Conservation (phyloP, 2,888 invertebrate species). For the Leptopilina myrica region DNA sequence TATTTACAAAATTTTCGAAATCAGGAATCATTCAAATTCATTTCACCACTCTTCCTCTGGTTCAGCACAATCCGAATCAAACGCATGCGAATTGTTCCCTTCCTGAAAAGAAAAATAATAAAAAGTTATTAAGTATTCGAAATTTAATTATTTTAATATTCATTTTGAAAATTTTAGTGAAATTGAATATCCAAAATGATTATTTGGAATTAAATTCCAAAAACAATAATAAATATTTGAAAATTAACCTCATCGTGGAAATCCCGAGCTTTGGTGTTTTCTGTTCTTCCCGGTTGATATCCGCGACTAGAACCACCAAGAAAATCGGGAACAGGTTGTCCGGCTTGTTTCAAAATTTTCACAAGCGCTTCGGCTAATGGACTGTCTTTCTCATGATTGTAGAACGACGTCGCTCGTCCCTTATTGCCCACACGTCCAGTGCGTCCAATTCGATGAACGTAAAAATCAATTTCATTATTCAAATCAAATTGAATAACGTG, state of each 20-base stretch:
- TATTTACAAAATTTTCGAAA: too few relatives aligned
- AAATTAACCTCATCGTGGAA: constrained; percentile 80
- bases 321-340: constrained; percentile 86
- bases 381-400: constrained; percentile 80
- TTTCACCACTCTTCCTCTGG: too few relatives aligned
- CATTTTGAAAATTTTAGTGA: too few relatives aligned
- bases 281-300: constrained; percentile 68
- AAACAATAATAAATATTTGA: background rate
- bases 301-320: constrained; percentile 76
- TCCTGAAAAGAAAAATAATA: too few relatives aligned
- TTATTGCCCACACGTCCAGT: constrained; percentile 95
- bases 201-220: too few relatives aligned
- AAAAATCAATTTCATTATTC: constrained; percentile 93
- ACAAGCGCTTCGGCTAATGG: constrained; percentile 82
- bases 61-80: too few relatives aligned
- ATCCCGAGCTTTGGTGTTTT: constrained; percentile 84
- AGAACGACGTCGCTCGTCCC: constrained; percentile 93
- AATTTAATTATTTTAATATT: too few relatives aligned
- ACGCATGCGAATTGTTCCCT: too few relatives aligned
- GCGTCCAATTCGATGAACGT: constrained; percentile 96
- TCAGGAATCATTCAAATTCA: too few relatives aligned
- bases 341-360: constrained; percentile 86
- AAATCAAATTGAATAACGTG: constrained; percentile 96
- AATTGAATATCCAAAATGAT: too few relatives aligned
- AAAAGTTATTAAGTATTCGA: too few relatives aligned